A percentile compares a stretch with the other conserved stretches of the same genome.
Evolutionary conservation across 2,797 vertebrate species (phyloP).

Genomic region (Pipistrellus kuhlii): DNA sequence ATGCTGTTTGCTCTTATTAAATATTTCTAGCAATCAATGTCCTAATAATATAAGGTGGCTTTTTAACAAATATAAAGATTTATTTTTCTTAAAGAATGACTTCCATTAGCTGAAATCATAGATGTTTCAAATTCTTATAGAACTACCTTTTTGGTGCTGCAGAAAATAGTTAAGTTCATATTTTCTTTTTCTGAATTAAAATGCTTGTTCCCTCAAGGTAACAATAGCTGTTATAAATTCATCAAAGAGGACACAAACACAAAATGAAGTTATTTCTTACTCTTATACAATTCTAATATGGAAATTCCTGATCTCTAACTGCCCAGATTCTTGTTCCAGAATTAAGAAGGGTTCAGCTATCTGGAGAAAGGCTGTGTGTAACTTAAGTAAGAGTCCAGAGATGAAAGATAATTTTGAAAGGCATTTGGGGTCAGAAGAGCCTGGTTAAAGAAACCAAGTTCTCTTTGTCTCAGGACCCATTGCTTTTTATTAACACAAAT

Average conservation of each 20-base stretch:
- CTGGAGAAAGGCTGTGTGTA: no score
- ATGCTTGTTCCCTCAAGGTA: not conserved
- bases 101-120: not conserved
- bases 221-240: not conserved
- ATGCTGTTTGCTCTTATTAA: not conserved
- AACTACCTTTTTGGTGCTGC: not conserved
- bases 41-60: not conserved
- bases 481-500: no score
- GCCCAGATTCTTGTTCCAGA: no score
- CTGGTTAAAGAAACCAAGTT: no score
- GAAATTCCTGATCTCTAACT: not conserved
- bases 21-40: not conserved
- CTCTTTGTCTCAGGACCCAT: no score
- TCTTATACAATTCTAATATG: not conserved
- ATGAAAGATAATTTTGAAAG: no score
- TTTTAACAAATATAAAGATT: not conserved
- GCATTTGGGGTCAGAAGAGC: no score
- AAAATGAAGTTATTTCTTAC: not conserved
- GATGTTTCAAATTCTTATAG: not conserved
- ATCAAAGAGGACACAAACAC: not conserved
- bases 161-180: not conserved
- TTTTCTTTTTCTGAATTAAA: conserved; percentile 3
- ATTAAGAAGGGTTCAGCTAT: no score
- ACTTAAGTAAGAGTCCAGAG: no score
- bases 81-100: not conserved